phyloP scores from a whole-genome alignment of 2,113 vertebrate species.

The Paramisgurnus dabryanus region DNA sequence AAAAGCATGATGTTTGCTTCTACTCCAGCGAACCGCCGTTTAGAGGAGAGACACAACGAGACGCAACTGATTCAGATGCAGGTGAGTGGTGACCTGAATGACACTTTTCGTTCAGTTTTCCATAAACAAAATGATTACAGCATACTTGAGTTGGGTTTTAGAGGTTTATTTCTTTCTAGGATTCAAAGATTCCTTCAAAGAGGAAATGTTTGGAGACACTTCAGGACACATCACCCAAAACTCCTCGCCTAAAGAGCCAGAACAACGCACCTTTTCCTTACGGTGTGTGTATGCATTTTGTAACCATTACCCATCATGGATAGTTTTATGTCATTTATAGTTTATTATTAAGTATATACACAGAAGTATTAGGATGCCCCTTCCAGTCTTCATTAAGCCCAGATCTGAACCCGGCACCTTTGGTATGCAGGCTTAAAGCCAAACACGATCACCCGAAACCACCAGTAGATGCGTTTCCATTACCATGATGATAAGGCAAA shows the following conservation, averaged over 20 bases:
- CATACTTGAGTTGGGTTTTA: neutral
- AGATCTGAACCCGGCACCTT: no score
- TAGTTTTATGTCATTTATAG: neutral
- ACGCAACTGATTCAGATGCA: neutral
- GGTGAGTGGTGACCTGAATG: neutral
- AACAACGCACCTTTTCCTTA: neutral
- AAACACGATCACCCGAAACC: no score
- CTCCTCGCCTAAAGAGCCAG: constrained; percentile 51
- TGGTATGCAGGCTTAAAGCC: no score
- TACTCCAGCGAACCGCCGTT: neutral
- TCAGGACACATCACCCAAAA: constrained; percentile 64
- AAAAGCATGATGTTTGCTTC: constrained; percentile 10
- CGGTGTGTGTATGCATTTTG: neutral
- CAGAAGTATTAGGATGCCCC: no score
- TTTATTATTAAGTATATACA: no score
- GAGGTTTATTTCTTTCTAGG: constrained; percentile 55
- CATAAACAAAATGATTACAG: neutral
- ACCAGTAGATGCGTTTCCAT: no score
- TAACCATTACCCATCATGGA: neutral
- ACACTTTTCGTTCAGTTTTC: neutral
- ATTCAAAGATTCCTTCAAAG: constrained; percentile 58
- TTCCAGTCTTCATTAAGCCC: no score
- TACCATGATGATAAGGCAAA: no score
- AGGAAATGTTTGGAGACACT: constrained; percentile 67
- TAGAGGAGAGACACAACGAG: neutral